These are phyloP conservation scores for Teleiodes luculella DNA, from an alignment of 2,888 invertebrate genomes.

Conservation along the genomic window DNA sequence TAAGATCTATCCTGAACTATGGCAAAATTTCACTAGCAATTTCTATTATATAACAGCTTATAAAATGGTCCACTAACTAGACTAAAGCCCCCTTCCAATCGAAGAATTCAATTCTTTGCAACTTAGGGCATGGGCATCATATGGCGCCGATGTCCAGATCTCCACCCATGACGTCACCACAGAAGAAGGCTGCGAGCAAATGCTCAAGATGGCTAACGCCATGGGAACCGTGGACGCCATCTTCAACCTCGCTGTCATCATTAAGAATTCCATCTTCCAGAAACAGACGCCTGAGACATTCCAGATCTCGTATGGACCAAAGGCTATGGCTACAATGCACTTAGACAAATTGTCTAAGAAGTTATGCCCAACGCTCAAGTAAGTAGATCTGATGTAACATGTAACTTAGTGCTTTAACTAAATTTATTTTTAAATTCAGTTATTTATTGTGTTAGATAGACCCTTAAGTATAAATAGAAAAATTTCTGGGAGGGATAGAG, in stretches of 20 bases:
- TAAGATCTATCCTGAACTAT: too few relatives aligned
- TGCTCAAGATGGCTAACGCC: constrained; percentile 81
- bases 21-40: too few relatives aligned
- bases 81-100: too few relatives aligned
- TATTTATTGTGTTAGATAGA: too few relatives aligned
- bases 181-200: constrained; percentile 82
- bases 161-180: constrained; percentile 86
- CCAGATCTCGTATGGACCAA: constrained; percentile 83
- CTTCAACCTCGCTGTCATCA: constrained; percentile 92
- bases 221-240: constrained; percentile 88
- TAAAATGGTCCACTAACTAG: too few relatives aligned
- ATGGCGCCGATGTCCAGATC: constrained; percentile 83
- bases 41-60: too few relatives aligned
- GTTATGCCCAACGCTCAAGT: constrained; percentile 61
- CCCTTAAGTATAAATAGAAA: too few relatives aligned
- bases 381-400: too few relatives aligned
- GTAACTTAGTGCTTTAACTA: too few relatives aligned
- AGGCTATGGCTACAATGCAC: constrained; percentile 88
- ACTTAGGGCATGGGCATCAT: constrained; percentile 85
- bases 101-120: too few relatives aligned
- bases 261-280: constrained; percentile 86
- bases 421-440: too few relatives aligned
- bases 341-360: constrained; percentile 80
- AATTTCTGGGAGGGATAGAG: too few relatives aligned
- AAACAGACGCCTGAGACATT: constrained; percentile 87